Base-by-base conservation (phyloP, 2,797 vertebrate genomes). In the Aplochiton taeniatus region DNA sequence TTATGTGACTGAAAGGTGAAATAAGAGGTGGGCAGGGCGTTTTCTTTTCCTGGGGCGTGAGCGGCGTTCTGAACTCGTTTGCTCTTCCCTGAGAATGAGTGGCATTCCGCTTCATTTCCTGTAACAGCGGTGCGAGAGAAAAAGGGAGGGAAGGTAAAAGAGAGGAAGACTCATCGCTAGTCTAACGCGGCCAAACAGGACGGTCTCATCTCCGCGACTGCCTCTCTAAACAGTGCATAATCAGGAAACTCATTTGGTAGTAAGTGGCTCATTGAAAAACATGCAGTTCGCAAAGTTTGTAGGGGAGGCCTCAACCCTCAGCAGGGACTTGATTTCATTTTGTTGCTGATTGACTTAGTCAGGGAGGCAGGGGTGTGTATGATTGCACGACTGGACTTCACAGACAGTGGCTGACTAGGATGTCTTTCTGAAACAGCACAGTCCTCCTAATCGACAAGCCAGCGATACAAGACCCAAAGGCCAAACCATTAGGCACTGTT, bases 51-150 rank as follows among this genome's bases (percentile, higher is more conserved):
- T 66, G 18, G 69, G 68, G 74, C 71, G 76, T 72, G 77, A 79
- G 69, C 69, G 75, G 77, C 72, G 78, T 84, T 82, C 80, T 75
- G 53, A 46, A 31, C 45, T 69, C 50, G 19, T 69, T 75, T 68
- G 76, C 78, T 73, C 76, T 85, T 83, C 63, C 74, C 76, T 14
- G 80, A 87, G 87, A 89, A 90, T 87, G 86, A 91, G 81, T 84
- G 88, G 88, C 88, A 92, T 92, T 89, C 88, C 86, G 70, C 84
- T 89, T 92, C 84, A 91, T 91, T 93, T 93, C 92, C 89, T 91
- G 87, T 72, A 66, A 70, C 58, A 77, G 58, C 46, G 46, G 63
- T 70, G 66, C 49, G 82, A 76, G 60, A 63, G 69, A 69, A 76
- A 47, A 74, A 69, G 7, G 67, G 70, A 79, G 66, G 51, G 31